Base-by-base conservation (phyloP, 1,140 invertebrate species). In the Ctenoplectra terminalis region DNA sequence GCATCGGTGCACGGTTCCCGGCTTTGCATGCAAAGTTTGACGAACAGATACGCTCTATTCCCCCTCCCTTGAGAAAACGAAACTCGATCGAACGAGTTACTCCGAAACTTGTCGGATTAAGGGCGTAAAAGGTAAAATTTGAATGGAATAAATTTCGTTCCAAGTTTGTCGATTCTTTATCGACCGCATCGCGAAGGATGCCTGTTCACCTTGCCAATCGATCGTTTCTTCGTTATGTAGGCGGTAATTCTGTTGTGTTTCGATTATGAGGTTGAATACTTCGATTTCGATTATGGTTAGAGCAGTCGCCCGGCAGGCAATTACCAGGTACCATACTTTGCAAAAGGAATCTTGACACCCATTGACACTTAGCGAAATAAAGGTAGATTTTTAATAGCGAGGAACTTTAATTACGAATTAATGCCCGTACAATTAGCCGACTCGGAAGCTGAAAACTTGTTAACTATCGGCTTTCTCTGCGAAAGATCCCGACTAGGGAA, bases 321-420 rank as follows among this genome's bases (percentile, higher is more conserved):
- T n/a, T n/a, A n/a, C n/a, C n/a, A n/a, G n/a, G n/a, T n/a, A n/a
- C n/a, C n/a, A n/a, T n/a, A n/a, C n/a, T n/a, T n/a, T n/a, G n/a
- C n/a, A 61, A 34, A 61, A 9, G 11, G 17, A 20, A 34, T 9
- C 20, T 60, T 11, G 31, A 13, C 23, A 29, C 2, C 20, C 31
- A 63, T 46, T 56, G 52, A 60, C 63, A 31, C 61, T 69, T 8
- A 37, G 29, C 34, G 46, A 83, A 70, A 54, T 46, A 60, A 67
- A 66, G 75, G n/a, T 67, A 56, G 63, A 54, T 60, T 52, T 80
- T 81, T n/a, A n/a, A 87, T 87, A 79, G 77, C 76, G 56, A 43
- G 48, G 66, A 87, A 86, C 82, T 88, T 87, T 56, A 77, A 89
- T 89, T 83, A 73, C 79, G 73, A 83, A 86, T 89, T 87, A 88